Evolutionary conservation across 1,140 invertebrate genomes (phyloP).

Genomic region (Zaprionus nigranus): DNA sequence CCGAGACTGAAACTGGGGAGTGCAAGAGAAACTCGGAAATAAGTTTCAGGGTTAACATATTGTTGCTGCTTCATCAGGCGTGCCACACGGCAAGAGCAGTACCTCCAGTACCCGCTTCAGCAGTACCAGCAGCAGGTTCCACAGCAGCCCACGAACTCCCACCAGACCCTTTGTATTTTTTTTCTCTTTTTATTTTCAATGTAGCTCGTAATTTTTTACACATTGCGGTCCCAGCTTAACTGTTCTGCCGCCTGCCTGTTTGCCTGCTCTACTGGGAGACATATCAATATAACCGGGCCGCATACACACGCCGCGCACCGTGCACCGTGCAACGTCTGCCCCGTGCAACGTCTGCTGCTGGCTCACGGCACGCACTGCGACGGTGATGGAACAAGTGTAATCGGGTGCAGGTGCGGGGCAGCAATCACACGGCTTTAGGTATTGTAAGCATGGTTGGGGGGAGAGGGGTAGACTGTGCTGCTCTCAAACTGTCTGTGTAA

Average conservation of each 20-base stretch:
- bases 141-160: slow-evolving; percentile 23
- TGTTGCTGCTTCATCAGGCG: slow-evolving; percentile 71
- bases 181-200: slow-evolving; percentile 44
- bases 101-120: slow-evolving; percentile 5
- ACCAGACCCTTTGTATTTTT: slow-evolving; percentile 15
- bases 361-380: slow-evolving; percentile 27
- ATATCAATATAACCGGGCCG: slow-evolving; percentile 72
- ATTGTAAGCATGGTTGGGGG: not conserved
- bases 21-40: slow-evolving; percentile 5
- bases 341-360: slow-evolving; percentile 11
- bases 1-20: not conserved
- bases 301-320: slow-evolving; percentile 16
- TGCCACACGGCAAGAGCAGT: slow-evolving; percentile 22
- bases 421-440: slow-evolving; percentile 62
- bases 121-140: not conserved
- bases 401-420: slow-evolving; percentile 27
- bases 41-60: slow-evolving; percentile 83
- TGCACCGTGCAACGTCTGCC: slow-evolving; percentile 5
- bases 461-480: slow-evolving; percentile 8
- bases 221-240: slow-evolving; percentile 80
- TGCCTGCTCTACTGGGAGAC: slow-evolving; percentile 78
- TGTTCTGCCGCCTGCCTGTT: slow-evolving; percentile 66
- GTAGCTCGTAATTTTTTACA: slow-evolving; percentile 81
- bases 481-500: slow-evolving; percentile 53
- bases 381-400: slow-evolving; percentile 65